phyloP scores from a whole-genome alignment of 2,888 invertebrate species.

The Vandiemenella viatica region DNA sequence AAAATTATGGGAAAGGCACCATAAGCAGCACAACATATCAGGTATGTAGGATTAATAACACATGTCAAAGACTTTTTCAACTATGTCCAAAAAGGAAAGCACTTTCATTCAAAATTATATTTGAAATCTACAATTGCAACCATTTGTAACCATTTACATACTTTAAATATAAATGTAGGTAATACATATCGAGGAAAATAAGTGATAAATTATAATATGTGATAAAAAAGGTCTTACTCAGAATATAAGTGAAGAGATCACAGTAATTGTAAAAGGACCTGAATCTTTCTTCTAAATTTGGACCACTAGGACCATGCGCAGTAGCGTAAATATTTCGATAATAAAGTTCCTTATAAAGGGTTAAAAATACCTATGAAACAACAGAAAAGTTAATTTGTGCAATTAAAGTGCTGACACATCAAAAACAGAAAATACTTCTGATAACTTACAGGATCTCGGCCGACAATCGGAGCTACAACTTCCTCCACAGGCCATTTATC shows the following conservation, averaged over 20 bases:
- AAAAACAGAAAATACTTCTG: too few species aligned
- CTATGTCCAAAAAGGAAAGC: neutral
- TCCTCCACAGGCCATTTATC: conserved; percentile 88
- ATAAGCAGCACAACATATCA: too few species aligned
- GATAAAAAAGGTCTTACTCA: conserved; percentile 41
- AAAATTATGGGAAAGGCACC: too few species aligned
- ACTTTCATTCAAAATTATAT: neutral
- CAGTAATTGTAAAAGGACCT: conserved; percentile 97
- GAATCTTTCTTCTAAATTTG: conserved; percentile 81
- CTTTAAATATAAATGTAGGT: too few species aligned
- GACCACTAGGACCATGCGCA: conserved; percentile 76
- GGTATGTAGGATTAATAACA: too few species aligned
- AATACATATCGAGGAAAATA: neutral
- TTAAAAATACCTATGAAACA: conserved; percentile 75
- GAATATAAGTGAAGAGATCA: conserved; percentile 89
- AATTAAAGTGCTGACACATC: too few species aligned
- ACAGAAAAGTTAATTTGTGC: conserved; percentile 19
- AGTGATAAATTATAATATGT: neutral
- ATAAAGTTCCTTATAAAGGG: conserved; percentile 92
- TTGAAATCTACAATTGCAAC: too few species aligned
- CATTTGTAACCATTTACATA: too few species aligned
- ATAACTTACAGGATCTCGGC: conserved; percentile 49
- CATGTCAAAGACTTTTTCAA: too few species aligned
- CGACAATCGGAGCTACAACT: conserved; percentile 62
- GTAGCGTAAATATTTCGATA: conserved; percentile 95